These are phyloP conservation scores for Capreolus pygargus DNA, from an alignment of 2,113 vertebrate species.

Conservation along the genomic window DNA sequence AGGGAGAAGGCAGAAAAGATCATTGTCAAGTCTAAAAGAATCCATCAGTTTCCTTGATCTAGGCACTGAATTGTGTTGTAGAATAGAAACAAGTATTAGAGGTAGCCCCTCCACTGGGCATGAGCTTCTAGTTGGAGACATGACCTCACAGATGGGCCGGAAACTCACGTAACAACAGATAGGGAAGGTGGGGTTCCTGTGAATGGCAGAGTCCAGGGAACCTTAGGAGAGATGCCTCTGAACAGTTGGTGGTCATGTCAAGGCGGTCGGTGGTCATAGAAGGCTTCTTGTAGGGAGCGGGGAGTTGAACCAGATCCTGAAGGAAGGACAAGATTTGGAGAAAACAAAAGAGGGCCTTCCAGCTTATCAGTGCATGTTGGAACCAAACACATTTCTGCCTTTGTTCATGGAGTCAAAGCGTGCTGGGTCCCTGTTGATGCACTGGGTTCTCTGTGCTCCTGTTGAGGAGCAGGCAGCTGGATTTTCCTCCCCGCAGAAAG, in stretches of 20 bases:
- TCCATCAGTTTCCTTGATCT: not conserved
- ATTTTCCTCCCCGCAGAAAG: not conserved
- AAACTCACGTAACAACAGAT: not conserved
- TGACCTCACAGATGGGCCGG: not conserved
- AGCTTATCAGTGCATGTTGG: not conserved
- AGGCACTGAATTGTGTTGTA: not conserved
- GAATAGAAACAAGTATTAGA: not conserved
- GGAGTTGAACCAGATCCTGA: not conserved
- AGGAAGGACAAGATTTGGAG: not conserved
- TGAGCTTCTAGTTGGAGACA: not conserved
- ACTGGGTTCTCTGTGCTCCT: not conserved
- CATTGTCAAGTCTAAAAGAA: not conserved
- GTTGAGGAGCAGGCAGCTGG: not conserved
- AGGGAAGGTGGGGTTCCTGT: not conserved
- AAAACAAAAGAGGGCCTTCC: not conserved
- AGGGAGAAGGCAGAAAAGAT: not conserved
- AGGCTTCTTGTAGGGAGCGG: not conserved
- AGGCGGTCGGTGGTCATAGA: not conserved
- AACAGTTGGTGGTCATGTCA: accelerated
- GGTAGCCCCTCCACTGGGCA: not conserved
- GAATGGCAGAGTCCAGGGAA: not conserved
- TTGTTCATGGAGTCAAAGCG: not conserved
- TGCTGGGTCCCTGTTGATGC: not conserved
- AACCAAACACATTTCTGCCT: not conserved
- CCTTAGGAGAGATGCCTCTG: not conserved